Evolutionary conservation across 1,140 invertebrate genomes (phyloP).

Genomic region (Octopus sinensis): DNA sequence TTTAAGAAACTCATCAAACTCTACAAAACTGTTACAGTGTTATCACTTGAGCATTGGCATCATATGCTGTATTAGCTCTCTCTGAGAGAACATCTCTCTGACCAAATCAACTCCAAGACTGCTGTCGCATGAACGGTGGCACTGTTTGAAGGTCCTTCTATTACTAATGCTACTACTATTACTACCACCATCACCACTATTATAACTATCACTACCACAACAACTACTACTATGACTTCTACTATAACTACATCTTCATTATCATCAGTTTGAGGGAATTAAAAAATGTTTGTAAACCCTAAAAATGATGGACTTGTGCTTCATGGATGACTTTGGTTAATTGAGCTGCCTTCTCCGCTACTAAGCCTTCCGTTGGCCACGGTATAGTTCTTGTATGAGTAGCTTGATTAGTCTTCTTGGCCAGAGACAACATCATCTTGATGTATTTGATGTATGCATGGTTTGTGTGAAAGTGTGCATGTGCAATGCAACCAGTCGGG

Average conservation of each 20-base stretch:
- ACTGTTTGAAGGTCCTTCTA: constrained; percentile 8
- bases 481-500: constrained; percentile 5
- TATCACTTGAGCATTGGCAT: too few species aligned
- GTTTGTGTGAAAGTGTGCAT: constrained; percentile 7
- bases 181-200: not conserved
- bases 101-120: constrained; percentile 3
- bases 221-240: not conserved
- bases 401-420: constrained; percentile 13
- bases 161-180: not conserved
- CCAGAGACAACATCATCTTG: constrained; percentile 12
- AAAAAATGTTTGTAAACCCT: not conserved
- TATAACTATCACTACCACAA: not conserved
- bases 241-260: not conserved
- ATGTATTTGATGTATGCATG: not conserved
- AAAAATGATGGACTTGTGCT: not conserved
- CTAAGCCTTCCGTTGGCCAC: not conserved
- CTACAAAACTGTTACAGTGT: too few species aligned
- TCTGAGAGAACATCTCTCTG: not conserved
- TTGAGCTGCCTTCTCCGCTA: not conserved
- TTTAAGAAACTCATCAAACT: too few species aligned
- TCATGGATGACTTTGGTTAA: not conserved
- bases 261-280: constrained; percentile 9
- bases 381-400: constrained; percentile 16
- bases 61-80: not conserved
- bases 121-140: not conserved